A percentile compares a stretch with the other conserved stretches of the same genome.
These are phyloP conservation scores for Macaca nemestrina DNA, from an alignment of 2,113 vertebrate species.

Conservation along the genomic window DNA sequence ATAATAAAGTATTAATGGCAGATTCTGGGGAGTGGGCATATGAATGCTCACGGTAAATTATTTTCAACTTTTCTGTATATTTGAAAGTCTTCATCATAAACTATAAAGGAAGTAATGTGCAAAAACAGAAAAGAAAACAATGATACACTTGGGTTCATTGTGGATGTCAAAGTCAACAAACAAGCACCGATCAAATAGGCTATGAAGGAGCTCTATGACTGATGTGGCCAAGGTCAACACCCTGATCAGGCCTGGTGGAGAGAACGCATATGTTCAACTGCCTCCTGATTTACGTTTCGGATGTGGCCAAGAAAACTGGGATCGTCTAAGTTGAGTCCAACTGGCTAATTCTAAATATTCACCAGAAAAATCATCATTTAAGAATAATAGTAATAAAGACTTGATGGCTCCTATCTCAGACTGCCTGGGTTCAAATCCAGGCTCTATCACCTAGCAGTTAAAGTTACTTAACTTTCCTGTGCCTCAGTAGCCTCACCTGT, in stretches of 20 bases:
- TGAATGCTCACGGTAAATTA: too few species aligned
- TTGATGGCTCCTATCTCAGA: background rate
- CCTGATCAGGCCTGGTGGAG: background rate
- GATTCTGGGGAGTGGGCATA: too few species aligned
- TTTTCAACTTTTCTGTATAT: too few species aligned
- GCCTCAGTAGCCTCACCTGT: background rate
- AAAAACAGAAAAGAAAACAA: too few species aligned
- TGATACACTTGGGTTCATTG: background rate
- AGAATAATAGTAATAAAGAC: background rate
- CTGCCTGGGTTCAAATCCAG: background rate
- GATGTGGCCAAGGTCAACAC: background rate
- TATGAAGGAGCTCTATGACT: background rate
- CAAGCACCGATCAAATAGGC: background rate
- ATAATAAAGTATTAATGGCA: too few species aligned
- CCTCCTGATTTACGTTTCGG: background rate
- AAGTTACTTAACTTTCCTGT: background rate
- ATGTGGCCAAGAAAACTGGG: too few species aligned
- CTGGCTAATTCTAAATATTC: too few species aligned
- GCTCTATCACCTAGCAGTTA: background rate
- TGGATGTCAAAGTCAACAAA: background rate
- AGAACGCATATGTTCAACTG: background rate
- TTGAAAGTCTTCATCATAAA: too few species aligned
- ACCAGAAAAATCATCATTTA: too few species aligned
- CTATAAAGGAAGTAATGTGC: too few species aligned
- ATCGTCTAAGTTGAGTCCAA: too few species aligned